Percentiles rank a stretch among this genome's conserved stretches.
phyloP scores from a whole-genome alignment of 2,888 invertebrate species.

The Platynereis dumerilii region DNA sequence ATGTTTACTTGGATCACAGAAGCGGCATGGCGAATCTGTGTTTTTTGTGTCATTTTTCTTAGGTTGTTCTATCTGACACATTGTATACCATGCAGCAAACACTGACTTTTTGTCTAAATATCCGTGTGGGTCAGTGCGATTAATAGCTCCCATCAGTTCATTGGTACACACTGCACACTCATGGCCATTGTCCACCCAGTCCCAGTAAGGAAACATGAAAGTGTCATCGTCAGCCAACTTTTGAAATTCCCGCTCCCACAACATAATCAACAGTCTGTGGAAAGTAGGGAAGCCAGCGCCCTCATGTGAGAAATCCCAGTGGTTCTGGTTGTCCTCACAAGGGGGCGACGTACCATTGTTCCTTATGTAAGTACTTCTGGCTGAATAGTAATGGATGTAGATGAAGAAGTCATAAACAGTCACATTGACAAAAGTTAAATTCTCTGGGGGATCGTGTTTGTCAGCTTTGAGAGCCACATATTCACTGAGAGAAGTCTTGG shows the following conservation, averaged over 20 bases:
- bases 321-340: neutral
- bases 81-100: slow-evolving; percentile 15
- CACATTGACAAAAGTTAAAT: slow-evolving; percentile 7
- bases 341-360: slow-evolving; percentile 7
- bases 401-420: slow-evolving; percentile 20
- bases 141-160: slow-evolving; percentile 25
- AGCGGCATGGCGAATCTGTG: slow-evolving; percentile 13
- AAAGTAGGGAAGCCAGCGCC: slow-evolving; percentile 30
- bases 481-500: slow-evolving; percentile 16
- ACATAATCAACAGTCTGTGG: slow-evolving; percentile 26
- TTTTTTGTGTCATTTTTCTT: no score
- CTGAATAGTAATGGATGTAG: slow-evolving; percentile 21
- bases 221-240: slow-evolving; percentile 21
- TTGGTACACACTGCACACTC: slow-evolving; percentile 28
- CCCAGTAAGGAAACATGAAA: slow-evolving; percentile 24
- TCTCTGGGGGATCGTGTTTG: slow-evolving; percentile 11
- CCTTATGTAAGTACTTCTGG: slow-evolving; percentile 13
- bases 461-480: slow-evolving; percentile 13
- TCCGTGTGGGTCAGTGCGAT: neutral
- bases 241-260: slow-evolving; percentile 24
- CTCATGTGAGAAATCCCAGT: slow-evolving; percentile 25
- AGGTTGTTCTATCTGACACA: slow-evolving; percentile 2
- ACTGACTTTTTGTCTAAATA: slow-evolving; percentile 8
- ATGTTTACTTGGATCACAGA: slow-evolving; percentile 10
- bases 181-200: slow-evolving; percentile 14